phyloP scores from a whole-genome alignment of 2,797 vertebrate genomes.

The Danio tinwini region DNA sequence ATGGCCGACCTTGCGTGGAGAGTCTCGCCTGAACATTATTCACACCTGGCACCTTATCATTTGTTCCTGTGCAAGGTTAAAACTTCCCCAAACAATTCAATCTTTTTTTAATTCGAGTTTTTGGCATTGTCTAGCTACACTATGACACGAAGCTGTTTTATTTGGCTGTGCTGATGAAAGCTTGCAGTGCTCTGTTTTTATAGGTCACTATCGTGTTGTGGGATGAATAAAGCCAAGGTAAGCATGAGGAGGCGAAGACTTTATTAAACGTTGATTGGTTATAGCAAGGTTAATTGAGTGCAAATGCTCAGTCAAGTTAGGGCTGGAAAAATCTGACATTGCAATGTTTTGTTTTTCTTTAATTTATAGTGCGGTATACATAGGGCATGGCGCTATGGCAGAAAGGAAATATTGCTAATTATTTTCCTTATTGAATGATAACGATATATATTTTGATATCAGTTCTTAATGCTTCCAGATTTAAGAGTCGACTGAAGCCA shows the following conservation, averaged over 20 bases:
- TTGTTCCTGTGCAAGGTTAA: constrained; percentile 53
- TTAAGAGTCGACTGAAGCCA: too few relatives aligned
- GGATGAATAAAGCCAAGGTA: background rate
- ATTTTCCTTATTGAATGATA: too few relatives aligned
- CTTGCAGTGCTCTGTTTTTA: constrained; percentile 18
- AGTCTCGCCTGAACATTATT: constrained; percentile 37
- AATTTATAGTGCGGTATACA: too few relatives aligned
- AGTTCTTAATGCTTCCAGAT: too few relatives aligned
- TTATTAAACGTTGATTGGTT: background rate
- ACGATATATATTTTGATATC: too few relatives aligned
- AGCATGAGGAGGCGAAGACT: background rate
- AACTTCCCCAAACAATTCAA: constrained; percentile 53
- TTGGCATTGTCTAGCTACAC: constrained; percentile 29
- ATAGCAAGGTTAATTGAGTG: background rate
- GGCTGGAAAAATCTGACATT: background rate
- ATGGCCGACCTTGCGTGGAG: constrained; percentile 27
- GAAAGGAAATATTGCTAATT: too few relatives aligned
- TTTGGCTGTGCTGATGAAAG: constrained; percentile 47
- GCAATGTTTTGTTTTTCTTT: too few relatives aligned
- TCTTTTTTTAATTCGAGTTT: constrained; percentile 44
- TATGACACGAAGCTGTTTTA: constrained; percentile 39
- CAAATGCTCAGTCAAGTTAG: background rate
- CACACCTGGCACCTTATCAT: constrained; percentile 31
- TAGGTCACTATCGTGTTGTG: constrained; percentile 23
- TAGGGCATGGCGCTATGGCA: too few relatives aligned